Conservation (phyloP, 2,797 vertebrate species). For the Pelodytes ibericus region DNA sequence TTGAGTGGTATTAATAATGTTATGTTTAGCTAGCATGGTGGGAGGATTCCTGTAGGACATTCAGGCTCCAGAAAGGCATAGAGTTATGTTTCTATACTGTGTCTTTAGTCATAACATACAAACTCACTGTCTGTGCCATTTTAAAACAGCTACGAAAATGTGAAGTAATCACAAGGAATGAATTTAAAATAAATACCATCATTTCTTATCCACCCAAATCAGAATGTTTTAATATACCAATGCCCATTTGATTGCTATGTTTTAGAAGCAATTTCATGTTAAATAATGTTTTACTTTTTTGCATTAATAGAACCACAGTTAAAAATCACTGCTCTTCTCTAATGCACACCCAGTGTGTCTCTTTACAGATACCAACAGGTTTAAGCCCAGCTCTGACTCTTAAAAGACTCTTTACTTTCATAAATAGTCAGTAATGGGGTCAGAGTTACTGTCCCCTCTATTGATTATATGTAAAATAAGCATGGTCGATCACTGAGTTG, state of each 20-base stretch:
- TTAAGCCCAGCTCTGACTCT: too few species aligned
- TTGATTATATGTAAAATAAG: too few species aligned
- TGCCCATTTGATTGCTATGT: background rate
- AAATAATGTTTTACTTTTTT: too few species aligned
- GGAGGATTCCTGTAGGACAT: slow-evolving; percentile 47
- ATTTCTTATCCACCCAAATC: background rate
- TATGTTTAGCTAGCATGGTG: slow-evolving; percentile 49
- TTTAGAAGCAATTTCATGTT: background rate
- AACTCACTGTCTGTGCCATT: slow-evolving; percentile 34
- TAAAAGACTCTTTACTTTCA: too few species aligned
- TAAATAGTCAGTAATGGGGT: too few species aligned
- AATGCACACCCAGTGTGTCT: too few species aligned
- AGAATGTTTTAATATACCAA: background rate
- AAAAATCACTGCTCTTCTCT: too few species aligned
- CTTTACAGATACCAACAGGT: too few species aligned
- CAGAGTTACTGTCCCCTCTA: too few species aligned
- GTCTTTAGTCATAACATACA: slow-evolving; percentile 45
- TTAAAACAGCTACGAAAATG: slow-evolving; percentile 20
- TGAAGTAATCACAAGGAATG: slow-evolving; percentile 18
- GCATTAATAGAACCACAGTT: too few species aligned
- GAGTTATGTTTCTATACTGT: slow-evolving; percentile 44
- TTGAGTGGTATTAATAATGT: slow-evolving; percentile 54
- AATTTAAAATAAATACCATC: slow-evolving; percentile 30
- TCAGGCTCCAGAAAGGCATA: slow-evolving; percentile 41
- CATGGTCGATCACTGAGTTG: too few species aligned